Base-by-base conservation (phyloP, 2,113 vertebrate genomes). In the Tetrao urogallus region DNA sequence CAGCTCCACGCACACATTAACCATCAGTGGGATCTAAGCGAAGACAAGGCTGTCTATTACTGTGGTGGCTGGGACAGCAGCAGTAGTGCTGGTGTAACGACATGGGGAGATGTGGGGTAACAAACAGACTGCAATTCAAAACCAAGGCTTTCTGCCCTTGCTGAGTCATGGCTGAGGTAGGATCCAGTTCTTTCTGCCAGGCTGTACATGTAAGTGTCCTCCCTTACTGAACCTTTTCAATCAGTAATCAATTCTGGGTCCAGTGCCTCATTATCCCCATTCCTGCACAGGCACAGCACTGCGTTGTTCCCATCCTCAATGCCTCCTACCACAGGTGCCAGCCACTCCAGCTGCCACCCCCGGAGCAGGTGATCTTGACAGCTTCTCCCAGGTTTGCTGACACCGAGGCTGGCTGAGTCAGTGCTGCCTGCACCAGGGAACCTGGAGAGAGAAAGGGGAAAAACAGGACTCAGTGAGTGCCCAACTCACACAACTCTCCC, bases 1-100 rank as follows among this genome's bases (percentile, higher is more conserved):
- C 0, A 54, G 72, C 25, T 28, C n/a, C 48, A 65, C 32, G 0
- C 10, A 0, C 89, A 86, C 48, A 0, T 77, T 92, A 57, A 94
- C 40, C 71, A 92, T 93, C 89, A 19, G 47, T 8, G 16, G 65
- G 32, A 40, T 34, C 42, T 38, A 34, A 38, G 38, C 36, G 9
- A 36, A 48, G 56, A 87, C 2, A n/a, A 89, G 52, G 43, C 48
- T 13, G 27, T 66, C 57, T 91, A 90, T 84, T 79, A 21, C 84
- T 94, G 81, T 56, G 73, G 28, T 15, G 27, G 5, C 14, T 28
- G 5, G 0, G 71, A 72, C 2, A 0, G 50, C 82, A 61, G 66
- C 38, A 45, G 3, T 20, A 18, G 10, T 57, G 56, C 56, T 57
- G 56, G 30, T 32, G 36, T 28, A 13, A 6, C 30, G 57, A 20